A percentile compares a stretch with the other conserved stretches of the same genome.
Evolutionary conservation across 2,888 invertebrate genomes (phyloP).

Genomic region (Thera obeliscata): DNA sequence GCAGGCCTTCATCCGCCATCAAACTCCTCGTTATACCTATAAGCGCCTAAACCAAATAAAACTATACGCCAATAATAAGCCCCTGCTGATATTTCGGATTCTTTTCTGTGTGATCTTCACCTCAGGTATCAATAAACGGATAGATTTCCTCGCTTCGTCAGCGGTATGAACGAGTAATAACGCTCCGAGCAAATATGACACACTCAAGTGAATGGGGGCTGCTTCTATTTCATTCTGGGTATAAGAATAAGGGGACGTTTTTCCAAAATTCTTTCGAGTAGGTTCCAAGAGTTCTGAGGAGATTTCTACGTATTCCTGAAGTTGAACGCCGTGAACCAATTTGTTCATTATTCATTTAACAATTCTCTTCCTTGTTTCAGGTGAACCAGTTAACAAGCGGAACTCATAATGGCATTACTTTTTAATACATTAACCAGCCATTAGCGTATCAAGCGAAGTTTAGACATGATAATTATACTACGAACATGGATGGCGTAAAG

Average conservation of each 20-base stretch:
- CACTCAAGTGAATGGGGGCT: constrained; percentile 2
- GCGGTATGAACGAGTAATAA: constrained; percentile 9
- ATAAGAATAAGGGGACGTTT: neutral
- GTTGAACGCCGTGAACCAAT: neutral
- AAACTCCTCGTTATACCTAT: no score
- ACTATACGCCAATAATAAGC: neutral
- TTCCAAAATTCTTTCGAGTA: no score
- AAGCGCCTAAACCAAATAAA: neutral
- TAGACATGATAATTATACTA: constrained; percentile 74
- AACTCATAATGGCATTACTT: constrained; percentile 68
- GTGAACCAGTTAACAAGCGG: constrained; percentile 51
- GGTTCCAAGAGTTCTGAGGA: neutral
- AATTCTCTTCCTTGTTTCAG: constrained; percentile 56
- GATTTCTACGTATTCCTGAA: neutral
- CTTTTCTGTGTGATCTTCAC: constrained; percentile 8
- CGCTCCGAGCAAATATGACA: constrained; percentile 16
- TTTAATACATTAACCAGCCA: constrained; percentile 61
- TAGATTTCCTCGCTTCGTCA: constrained; percentile 8
- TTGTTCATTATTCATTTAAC: neutral
- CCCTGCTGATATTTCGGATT: constrained; percentile 12
- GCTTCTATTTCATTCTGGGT: neutral
- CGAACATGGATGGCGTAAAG: constrained; percentile 81
- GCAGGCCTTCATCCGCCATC: no score
- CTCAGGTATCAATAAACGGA: constrained; percentile 14
- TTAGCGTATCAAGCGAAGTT: constrained; percentile 58